phyloP scores from a whole-genome alignment of 2,888 invertebrate genomes.

The Spialia ferax region DNA sequence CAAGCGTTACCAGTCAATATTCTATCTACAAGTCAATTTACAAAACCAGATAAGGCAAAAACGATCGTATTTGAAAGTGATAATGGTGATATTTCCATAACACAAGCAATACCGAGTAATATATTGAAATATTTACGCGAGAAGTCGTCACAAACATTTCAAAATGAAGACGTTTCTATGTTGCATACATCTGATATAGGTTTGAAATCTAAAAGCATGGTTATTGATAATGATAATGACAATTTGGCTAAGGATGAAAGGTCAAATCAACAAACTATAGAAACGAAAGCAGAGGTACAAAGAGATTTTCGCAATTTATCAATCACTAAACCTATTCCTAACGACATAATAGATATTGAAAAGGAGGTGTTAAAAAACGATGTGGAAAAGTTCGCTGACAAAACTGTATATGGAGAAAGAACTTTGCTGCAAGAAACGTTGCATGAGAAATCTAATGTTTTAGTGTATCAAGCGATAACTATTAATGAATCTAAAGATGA shows the following conservation, averaged over 20 bases:
- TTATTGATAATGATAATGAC: background rate
- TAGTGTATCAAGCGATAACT: slow-evolving; percentile 53
- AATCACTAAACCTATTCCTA: slow-evolving; percentile 42
- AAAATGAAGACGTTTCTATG: slow-evolving; percentile 49
- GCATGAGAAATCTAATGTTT: slow-evolving; percentile 40
- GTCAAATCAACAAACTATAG: background rate
- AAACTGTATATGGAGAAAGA: slow-evolving; percentile 25
- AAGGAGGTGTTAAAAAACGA: slow-evolving; percentile 39
- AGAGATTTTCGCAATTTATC: slow-evolving; percentile 28
- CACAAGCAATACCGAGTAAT: slow-evolving; percentile 6
- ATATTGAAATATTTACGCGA: slow-evolving; percentile 14
- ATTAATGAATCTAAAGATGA: slow-evolving; percentile 36
- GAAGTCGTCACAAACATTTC: background rate
- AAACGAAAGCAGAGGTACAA: background rate
- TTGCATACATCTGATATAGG: slow-evolving; percentile 21
- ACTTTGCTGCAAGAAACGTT: slow-evolving; percentile 33
- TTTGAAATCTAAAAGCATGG: background rate
- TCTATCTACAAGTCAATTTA: slow-evolving; percentile 43
- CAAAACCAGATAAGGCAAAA: slow-evolving; percentile 1
- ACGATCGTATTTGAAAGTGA: slow-evolving; percentile 2
- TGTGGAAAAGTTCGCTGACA: slow-evolving; percentile 31
- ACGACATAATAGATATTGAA: slow-evolving; percentile 40
- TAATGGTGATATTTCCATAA: background rate
- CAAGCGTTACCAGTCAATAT: slow-evolving; percentile 48
- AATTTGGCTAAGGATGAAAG: background rate